Base-by-base conservation (phyloP, 2,888 invertebrate species). In the Syritta pipiens region DNA sequence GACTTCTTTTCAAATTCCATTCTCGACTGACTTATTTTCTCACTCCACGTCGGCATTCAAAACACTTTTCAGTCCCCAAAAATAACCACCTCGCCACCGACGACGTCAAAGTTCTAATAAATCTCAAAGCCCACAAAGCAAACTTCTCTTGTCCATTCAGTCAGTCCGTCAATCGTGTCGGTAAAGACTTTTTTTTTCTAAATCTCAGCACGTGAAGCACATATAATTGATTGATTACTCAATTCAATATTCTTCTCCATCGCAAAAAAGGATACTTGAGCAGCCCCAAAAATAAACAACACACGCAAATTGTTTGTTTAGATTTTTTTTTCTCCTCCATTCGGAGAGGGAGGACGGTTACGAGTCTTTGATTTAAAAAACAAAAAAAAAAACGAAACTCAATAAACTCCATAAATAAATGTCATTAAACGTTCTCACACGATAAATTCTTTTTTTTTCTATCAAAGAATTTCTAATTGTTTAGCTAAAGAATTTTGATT, bases 171-270 rank as follows among this genome's bases (percentile, higher is more conserved):
- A 30, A 9, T 10, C 30, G 30, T 10, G 30, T 30, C n/a, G n/a
- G n/a, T n/a, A n/a, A n/a, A n/a, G n/a, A 17, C 17, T 37, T 14
- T 2, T 17, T 7, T 7, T 4, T 14, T 6, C 1, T 10, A 46
- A 19, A 40, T 19, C n/a, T 57, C 42, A 14, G 24, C 59, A 69
- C 59, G 69, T 60, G 69, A 49, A 59, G 12, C 32, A 22, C 68
- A 69, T 69, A 60, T 51, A 67, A 46, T 37, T 67, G 46, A 55
- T 67, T 30, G 48, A 67, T 55, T 12, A 26, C 26, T 49, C 7
- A 26, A 37, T 24, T 10, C 19, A 4, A 28, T 28, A 49, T 19
- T 37, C 37, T 22, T 3, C 7, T 9, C 10, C 37, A 17, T 17
- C 49, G 14, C 40, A n/a, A 37, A 48, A 57, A 57, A 57, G 40